Evolutionary conservation across 2,797 vertebrate genomes (phyloP), one percentile per base, ranked within the genome.

Genomic region (Sebastes jordani): DNA sequence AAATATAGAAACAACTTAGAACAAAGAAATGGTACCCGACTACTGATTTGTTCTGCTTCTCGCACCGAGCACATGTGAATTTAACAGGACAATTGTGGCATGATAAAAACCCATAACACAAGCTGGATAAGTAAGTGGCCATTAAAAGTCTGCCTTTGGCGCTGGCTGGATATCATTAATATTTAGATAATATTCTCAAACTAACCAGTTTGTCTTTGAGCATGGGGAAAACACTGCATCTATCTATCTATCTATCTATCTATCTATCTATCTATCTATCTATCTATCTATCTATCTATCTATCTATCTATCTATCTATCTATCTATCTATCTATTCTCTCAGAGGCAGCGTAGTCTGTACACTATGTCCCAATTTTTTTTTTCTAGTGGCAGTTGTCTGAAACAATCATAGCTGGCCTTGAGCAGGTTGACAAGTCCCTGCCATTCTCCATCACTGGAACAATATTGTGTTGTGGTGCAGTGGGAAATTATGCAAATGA

Each of bases 401-500:
- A 69, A 76, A 84, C 69, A 78, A 75, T 87, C 71, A 49, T 60
- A 60, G 74, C 18, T 80, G 69, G 71, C 36, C 78, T 82, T 76
- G 49, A 72, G 77, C 69, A 80, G 64, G 38, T 78, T 71, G 55
- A 80, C 65, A 82, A 83, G 73, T 49, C n/a, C n/a, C 74, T 65
- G 56, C 6, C 36, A 59, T 55, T 84, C 69, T 65, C 52, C 34
- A 58, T 69, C 59, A 76, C 14, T 62, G 69, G 62, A 65, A 56
- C 23, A 73, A 80, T 52, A 56, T 42, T 38, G 32, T 59, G 61
- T 78, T 83, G 63, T 67, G 49, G 20, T 76, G 62, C 77, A 80
- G 69, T 27, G 85, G 80, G 27, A 84, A 83, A 88, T 88, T 88
- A 88, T 88, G 86, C 59, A 90, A 88, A 90, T 88, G 27, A 69